These are phyloP conservation scores for Geothlypis trichas DNA, from an alignment of 2,113 vertebrate genomes.

Conservation along the genomic window DNA sequence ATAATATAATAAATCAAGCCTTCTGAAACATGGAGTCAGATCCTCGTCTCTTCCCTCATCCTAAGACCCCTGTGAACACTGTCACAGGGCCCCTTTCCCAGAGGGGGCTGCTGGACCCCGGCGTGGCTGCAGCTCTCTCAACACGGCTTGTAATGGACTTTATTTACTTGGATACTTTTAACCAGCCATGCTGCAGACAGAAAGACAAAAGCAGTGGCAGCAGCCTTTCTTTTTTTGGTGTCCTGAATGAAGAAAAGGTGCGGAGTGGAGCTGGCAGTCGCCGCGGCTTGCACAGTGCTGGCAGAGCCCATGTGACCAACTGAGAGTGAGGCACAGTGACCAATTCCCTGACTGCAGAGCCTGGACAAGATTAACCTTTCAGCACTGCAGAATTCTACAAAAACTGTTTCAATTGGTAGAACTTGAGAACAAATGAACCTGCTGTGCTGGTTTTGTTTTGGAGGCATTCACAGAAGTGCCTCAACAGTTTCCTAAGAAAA, in stretches of 20 bases:
- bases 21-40: no score
- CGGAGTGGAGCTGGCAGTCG: neutral
- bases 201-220: neutral
- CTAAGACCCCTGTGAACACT: no score
- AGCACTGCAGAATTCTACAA: neutral
- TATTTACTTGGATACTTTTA: neutral
- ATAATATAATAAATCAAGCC: no score
- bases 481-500: neutral
- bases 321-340: accelerated
- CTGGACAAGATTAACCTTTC: neutral
- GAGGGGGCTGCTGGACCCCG: neutral
- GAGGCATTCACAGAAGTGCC: neutral
- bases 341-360: neutral
- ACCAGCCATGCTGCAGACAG: neutral
- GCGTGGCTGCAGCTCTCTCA: neutral
- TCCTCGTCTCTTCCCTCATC: no score
- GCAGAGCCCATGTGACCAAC: neutral
- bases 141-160: neutral
- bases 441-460: neutral
- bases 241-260: neutral
- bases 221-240: neutral
- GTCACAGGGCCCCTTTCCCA: no score
- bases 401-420: neutral
- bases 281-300: accelerated
- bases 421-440: neutral